Base-by-base conservation (phyloP, 2,797 vertebrate species). In the Hippocampus kuda region DNA sequence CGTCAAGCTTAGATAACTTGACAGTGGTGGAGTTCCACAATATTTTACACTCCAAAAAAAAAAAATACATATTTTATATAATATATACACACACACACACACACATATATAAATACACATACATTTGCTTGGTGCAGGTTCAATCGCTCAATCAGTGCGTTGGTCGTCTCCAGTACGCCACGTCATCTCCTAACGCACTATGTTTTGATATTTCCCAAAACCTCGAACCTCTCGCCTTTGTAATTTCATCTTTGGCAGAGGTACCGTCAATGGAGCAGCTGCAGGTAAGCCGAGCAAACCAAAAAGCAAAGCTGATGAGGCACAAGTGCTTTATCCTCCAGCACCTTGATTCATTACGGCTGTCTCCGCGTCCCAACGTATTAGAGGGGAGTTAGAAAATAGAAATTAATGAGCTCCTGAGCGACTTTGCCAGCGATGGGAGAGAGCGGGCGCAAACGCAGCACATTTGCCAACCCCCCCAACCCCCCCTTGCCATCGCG, bases 401-500 rank as follows among this genome's bases (percentile, higher is more conserved):
- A 49, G 42, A 77, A 72, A 80, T 83, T 73, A 85, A 85, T 67
- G 75, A 82, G 73, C 74, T 74, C 67, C 68, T 65, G 72, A 84
- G 70, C 72, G 75, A 77, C 71, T 71, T 70, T 48, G 63, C 63
- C 63, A 48, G 79, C 66, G 12, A 26, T 68, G 70, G 49, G 10
- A 0, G 57, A 68, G 71, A 77, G 63, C 41, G 79, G 74, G 75
- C 53, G 77, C 73, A 74, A 76, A 77, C 79, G 70, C 79, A 75
- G 76, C 74, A 70, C 79, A 84, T 79, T 71, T 77, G 79, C 84
- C 81, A 75, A 75, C 70, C 79, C 66, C 65, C 51, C 42, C 48
- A n/a, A n/a, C 69, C 49, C 48, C 67, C 49, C 38, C 30, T 48
- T 48, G 38, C 63, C 63, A 42, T 48, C 22, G 3, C 76, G 63